A percentile compares a stretch with the other conserved stretches of the same genome.
Evolutionary conservation across 2,888 invertebrate genomes (phyloP).

Genomic region (Drosophila rellima): DNA sequence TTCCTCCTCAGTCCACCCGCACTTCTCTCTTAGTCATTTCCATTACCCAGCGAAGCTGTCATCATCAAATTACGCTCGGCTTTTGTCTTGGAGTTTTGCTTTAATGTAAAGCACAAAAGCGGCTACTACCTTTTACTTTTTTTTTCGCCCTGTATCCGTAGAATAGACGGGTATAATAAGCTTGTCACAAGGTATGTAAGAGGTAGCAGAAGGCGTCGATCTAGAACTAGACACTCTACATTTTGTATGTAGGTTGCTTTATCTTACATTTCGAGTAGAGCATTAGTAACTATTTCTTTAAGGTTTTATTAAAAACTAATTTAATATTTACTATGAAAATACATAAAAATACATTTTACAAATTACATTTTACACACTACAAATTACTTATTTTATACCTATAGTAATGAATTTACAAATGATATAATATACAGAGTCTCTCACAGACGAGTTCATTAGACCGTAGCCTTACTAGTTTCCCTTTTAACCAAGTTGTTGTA

Average conservation of each 20-base stretch:
- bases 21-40: background rate
- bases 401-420: too few species aligned
- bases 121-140: conserved; percentile 18
- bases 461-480: background rate
- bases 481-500: conserved; percentile 28
- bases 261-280: too few species aligned
- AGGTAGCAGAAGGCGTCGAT: background rate
- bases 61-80: conserved; percentile 74
- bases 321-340: too few species aligned
- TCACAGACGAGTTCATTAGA: background rate
- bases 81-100: conserved; percentile 64
- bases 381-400: too few species aligned
- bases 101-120: conserved; percentile 52
- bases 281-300: too few species aligned
- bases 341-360: too few species aligned
- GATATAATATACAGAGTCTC: background rate
- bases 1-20: background rate
- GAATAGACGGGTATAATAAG: background rate
- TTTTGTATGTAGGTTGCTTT: too few species aligned
- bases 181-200: background rate
- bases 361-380: too few species aligned
- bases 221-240: too few species aligned
- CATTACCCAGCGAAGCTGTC: conserved; percentile 64
- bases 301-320: too few species aligned
- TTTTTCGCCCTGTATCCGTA: background rate